Evolutionary conservation across 2,113 vertebrate genomes (phyloP).

Genomic region (Peromyscus polionotus): DNA sequence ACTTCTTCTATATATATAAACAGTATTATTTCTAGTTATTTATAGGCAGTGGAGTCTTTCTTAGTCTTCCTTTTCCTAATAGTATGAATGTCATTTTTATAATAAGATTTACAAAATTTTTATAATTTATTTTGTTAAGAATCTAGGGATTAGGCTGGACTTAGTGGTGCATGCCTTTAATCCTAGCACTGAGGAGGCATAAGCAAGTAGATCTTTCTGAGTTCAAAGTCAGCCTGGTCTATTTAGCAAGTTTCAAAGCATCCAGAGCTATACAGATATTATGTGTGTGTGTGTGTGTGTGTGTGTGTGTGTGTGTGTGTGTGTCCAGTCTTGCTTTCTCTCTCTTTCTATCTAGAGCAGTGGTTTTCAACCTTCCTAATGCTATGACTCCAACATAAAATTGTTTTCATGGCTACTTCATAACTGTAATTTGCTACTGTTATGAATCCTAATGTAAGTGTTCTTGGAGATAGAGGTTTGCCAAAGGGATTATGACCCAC

Average conservation of each 20-base stretch:
- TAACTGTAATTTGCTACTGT: neutral
- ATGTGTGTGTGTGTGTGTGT: neutral
- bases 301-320: neutral
- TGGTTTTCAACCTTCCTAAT: neutral
- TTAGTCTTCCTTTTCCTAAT: slow-evolving; percentile 37
- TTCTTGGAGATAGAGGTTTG: neutral
- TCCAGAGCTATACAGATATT: neutral
- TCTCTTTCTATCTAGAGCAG: neutral
- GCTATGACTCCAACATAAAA: too few relatives aligned
- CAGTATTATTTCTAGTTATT: neutral
- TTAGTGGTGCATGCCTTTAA: neutral
- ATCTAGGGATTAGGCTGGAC: neutral
- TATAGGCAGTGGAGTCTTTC: neutral
- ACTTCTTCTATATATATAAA: neutral
- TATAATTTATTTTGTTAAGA: slow-evolving; percentile 14
- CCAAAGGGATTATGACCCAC: neutral
- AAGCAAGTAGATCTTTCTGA: neutral
- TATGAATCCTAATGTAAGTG: neutral
- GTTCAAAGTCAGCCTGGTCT: too few relatives aligned
- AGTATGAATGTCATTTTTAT: neutral
- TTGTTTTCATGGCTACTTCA: neutral
- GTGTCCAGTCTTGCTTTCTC: too few relatives aligned
- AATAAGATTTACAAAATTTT: neutral
- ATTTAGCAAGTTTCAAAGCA: neutral
- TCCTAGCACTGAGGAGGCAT: neutral